phyloP scores from a whole-genome alignment of 2,113 vertebrate genomes.

The Gambusia holbrooki region DNA sequence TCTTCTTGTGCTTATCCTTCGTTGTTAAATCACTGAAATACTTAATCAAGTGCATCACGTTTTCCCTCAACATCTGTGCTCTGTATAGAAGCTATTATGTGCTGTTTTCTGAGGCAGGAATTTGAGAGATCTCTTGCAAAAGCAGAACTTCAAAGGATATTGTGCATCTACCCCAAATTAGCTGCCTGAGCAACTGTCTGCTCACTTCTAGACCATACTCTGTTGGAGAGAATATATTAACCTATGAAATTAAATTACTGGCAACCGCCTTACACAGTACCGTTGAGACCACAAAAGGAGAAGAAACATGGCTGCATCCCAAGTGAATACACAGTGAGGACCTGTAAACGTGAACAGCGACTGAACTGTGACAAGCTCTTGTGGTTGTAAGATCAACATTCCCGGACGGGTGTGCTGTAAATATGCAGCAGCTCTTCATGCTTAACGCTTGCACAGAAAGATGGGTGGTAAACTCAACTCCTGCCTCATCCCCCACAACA shows the following conservation, averaged over 20 bases:
- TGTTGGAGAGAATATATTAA: conserved; percentile 70
- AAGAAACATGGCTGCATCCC: conserved; percentile 36
- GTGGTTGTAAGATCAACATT: conserved; percentile 72
- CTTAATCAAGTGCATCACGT: conserved; percentile 63
- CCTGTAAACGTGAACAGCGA: conserved; percentile 33
- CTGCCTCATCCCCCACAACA: background rate
- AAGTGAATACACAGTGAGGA: conserved; percentile 46
- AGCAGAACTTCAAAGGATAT: conserved; percentile 71
- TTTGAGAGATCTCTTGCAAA: conserved; percentile 42
- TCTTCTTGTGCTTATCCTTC: conserved; percentile 33
- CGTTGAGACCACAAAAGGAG: conserved; percentile 35
- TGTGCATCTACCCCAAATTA: conserved; percentile 70
- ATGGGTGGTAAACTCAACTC: conserved; percentile 32
- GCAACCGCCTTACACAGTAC: conserved; percentile 52
- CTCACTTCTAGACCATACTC: conserved; percentile 63
- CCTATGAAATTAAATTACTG: conserved; percentile 63
- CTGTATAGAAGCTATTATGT: conserved; percentile 38
- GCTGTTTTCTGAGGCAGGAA: conserved; percentile 31
- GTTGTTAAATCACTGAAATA: conserved; percentile 42
- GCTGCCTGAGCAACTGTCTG: conserved; percentile 62
- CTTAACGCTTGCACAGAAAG: conserved; percentile 43
- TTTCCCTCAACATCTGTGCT: conserved; percentile 47
- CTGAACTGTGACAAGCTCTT: conserved; percentile 45
- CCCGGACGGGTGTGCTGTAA: conserved; percentile 55
- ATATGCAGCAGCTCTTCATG: conserved; percentile 55